Base-by-base conservation (phyloP, 1,140 invertebrate species). In the Steinernema feltiae region DNA sequence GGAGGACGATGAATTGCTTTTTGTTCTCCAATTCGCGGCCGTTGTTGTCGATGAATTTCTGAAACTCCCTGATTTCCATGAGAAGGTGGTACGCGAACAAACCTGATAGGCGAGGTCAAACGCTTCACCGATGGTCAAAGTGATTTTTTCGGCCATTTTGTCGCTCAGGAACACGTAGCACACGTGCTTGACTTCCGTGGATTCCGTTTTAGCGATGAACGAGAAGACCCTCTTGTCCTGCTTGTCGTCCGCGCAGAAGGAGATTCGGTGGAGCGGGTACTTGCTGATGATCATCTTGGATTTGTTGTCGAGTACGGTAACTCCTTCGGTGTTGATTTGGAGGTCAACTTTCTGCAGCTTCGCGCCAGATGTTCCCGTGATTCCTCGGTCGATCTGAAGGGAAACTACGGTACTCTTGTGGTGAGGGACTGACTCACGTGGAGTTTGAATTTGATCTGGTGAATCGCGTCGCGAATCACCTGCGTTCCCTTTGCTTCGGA, bases 181-280 rank as follows among this genome's bases (percentile, higher is more conserved):
- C 32, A 73, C 69, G 70, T 80, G 82, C 29, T 79, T 80, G 1
- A 70, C 76, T 18, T 21, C 27, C 17, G 72, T 17, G 30, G 29
- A 48, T 18, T 83, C 82, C 24, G 48, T 76, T 32, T 78, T 83
- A 27, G 83, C 83, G 48, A 84, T 84, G 71, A 84, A 84, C 15
- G 83, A 81, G n/a, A 84, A 82, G 32, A 85, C 63, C 63, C 82
- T 74, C 32, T 84, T 84, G 32, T 83, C 82, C 76, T 84, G 78
- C 77, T 82, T 82, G 70, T 84, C 83, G 35, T 84, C 83, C 21
- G 83, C 82, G 79, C 79, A 82, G 72, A 85, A 84, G 30, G 83
- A 85, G 30, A 84, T 84, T 46, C 77, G 74, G 46, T 78, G 53
- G 1, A 84, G 63, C 21, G 81, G 81, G 76, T 82, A 80, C 30